Evolutionary conservation across 2,113 vertebrate genomes (phyloP), one percentile per base, ranked within the genome.

Genomic region (Poecile atricapillus): DNA sequence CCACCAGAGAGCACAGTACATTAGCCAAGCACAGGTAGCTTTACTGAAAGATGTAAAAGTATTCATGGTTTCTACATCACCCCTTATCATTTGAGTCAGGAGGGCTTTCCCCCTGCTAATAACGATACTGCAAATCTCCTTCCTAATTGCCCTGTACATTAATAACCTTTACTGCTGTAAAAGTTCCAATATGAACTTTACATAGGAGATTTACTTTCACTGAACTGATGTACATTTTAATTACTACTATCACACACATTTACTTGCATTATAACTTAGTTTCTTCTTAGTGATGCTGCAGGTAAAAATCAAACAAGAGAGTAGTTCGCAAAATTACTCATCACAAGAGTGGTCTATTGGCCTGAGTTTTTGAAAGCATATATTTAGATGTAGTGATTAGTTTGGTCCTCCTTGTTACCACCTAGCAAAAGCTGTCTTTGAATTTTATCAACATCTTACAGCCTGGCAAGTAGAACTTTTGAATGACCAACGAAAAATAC

Each of bases 11-110:
- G 80, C 65, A 89, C 79, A 95, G 91, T 9, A 58, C 95, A 93
- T 89, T 93, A 73, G 91, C 70, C 93, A 96, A 92, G 89, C 83
- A 91, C 82, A 94, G 80, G 80, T 50, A 67, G 86, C 85, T 87
- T 77, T 93, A 89, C 76, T 55, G 80, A 93, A 65, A 90, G 83
- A 94, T 91, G 43, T 24, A 76, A 83, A 93, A 93, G 83, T 85
- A 75, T 85, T 77, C 85, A 80, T 8, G 55, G 79, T 35, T 73
- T 80, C 83, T 55, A 35, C 67, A 83, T 59, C 41, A 56, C 50
- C 59, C 68, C 78, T 62, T 89, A 76, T 58, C 86, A 88, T 55
- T 83, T 80, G 71, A 95, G 64, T 44, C 75, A 91, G 63, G 27
- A 90, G 47, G 75, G 59, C 59, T 88, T 83, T 94, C 47, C 79